Conservation (phyloP, 2,113 vertebrate genomes). For the Cheilinus undulatus region DNA sequence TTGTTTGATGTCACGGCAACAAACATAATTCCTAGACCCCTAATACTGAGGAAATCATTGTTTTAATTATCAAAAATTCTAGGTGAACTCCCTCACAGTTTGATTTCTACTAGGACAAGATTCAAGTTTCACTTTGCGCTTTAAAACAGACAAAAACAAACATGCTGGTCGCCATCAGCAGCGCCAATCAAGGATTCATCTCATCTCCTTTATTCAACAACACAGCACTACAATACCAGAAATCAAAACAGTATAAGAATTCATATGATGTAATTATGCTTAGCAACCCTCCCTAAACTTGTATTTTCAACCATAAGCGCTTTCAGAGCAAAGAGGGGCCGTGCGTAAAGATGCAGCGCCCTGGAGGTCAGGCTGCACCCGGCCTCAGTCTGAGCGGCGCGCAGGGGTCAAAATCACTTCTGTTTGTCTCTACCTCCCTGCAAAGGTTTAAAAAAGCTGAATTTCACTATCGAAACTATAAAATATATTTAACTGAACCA, state of each 20-base stretch:
- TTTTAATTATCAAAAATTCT: no score
- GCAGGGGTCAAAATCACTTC: background rate
- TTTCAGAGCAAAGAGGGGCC: background rate
- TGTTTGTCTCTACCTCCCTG: background rate
- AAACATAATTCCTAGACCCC: no score
- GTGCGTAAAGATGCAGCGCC: slow-evolving; percentile 43
- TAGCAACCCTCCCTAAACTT: background rate
- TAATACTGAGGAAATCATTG: no score
- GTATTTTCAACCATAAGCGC: background rate
- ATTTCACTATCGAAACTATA: no score
- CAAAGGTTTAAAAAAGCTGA: no score
- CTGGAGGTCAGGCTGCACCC: slow-evolving; percentile 42
- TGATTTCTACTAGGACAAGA: no score
- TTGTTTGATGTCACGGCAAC: no score
- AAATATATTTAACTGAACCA: no score
- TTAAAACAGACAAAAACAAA: slow-evolving; percentile 21
- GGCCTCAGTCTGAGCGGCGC: slow-evolving; percentile 11
- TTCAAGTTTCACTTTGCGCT: no score
- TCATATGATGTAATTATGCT: background rate
- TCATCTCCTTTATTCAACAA: slow-evolving; percentile 12
- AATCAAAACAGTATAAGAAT: background rate
- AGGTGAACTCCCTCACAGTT: no score
- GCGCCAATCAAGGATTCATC: slow-evolving; percentile 2
- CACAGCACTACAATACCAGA: background rate
- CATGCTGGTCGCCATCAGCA: slow-evolving; percentile 2